Base-by-base conservation (phyloP, 2,888 invertebrate genomes). In the Philereme vetulata region DNA sequence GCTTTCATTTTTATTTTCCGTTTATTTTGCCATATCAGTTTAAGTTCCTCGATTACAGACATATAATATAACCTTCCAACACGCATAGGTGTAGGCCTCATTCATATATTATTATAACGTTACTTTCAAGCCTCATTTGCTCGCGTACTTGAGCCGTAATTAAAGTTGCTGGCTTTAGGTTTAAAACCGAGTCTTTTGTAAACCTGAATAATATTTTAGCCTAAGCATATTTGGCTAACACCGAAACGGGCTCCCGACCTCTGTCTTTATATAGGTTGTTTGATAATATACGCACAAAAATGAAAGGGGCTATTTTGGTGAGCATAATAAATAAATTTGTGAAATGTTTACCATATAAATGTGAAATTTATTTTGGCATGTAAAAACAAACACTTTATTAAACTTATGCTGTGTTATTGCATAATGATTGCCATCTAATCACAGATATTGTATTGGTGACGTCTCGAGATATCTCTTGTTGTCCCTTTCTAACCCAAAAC, bases 51-150 rank as follows among this genome's bases (percentile, higher is more conserved):
- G 43, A 58, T 51, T 48, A 51, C 32, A 49, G 38, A 36, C 34
- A 11, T 21, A 47, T 51, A 51, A 11, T 21, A 47, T 51, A 51
- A 45, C 48, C 51, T 35, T 49, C 34, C 32, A 51, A 51, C 62
- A 58, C 58, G 62, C 58, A 54, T 47, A 45, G 38, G 62, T 55
- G 51, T 47, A 45, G 38, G 10, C n/a, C 42, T 50, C 50, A 45
- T 51, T 50, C 50, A 56, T 56, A 32, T 43, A 38, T 46, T 50
- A 50, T 47, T 51, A 51, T 40, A 11, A 53, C 49, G 43, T 47
- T 10, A 54, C 5, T 34, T 53, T 43, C 44, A 45, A 21, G 48
- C 44, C 46, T 55, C 44, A 48, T 55, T 55, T 60, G 5, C 35
- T n/a, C 10, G 9, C 50, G 5, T 32, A 5, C 11, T n/a, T 11